Conservation (phyloP, 2,888 invertebrate species). For the Parasteatoda lunata region DNA sequence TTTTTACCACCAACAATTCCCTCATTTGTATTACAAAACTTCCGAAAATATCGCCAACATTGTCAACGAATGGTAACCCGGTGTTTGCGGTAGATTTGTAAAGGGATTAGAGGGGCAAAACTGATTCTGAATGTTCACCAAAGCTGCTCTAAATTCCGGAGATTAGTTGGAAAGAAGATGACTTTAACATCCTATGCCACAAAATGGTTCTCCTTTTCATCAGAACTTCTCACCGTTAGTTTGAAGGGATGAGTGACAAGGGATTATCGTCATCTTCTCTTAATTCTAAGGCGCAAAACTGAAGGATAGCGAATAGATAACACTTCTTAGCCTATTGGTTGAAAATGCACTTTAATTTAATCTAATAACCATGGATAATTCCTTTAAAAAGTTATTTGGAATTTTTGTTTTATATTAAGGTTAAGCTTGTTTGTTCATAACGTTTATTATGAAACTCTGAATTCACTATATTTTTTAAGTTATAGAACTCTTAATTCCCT, state of each 20-base stretch:
- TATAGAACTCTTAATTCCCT: no score
- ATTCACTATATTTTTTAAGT: no score
- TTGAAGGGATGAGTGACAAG: conserved; percentile 7
- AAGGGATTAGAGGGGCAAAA: conserved; percentile 39
- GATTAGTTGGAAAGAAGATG: conserved; percentile 56
- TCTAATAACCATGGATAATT: no score
- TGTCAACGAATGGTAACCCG: conserved; percentile 16
- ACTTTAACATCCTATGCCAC: conserved; percentile 53
- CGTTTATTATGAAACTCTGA: no score
- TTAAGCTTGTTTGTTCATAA: no score
- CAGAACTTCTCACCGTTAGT: conserved; percentile 30
- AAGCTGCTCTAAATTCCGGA: conserved; percentile 53
- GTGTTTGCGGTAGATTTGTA: conserved; percentile 48
- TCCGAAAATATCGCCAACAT: not conserved
- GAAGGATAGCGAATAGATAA: no score
- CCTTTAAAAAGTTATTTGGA: no score
- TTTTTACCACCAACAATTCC: not conserved
- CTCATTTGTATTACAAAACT: not conserved
- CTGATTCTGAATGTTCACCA: conserved; percentile 14
- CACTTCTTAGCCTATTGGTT: no score
- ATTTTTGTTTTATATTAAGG: no score
- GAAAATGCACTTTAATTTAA: no score
- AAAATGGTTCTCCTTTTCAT: conserved; percentile 11
- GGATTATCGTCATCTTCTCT: no score
- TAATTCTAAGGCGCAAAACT: no score